Base-by-base conservation (phyloP, 2,797 vertebrate species). In the Austrolebias charrua region DNA sequence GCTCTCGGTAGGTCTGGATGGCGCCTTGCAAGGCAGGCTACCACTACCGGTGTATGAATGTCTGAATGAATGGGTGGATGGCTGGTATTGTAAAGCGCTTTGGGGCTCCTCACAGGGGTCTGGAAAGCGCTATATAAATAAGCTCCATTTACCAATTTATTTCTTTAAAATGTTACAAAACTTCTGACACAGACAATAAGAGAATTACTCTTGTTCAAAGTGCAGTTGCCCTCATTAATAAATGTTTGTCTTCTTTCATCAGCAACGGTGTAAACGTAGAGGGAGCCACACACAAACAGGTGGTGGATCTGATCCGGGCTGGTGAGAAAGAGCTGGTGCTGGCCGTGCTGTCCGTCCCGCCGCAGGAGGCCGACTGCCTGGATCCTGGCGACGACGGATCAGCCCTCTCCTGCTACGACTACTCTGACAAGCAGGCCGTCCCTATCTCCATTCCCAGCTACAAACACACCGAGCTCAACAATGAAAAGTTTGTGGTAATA, bases 381-480 rank as follows among this genome's bases (percentile, higher is more conserved):
- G 97, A 98, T 63, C 96, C 96, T 0, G 92, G 93, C 0, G 97
- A 98, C 2, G 97, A 98, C 24, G 88, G 95, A 2, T 92, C 95
- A 33, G 93, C 95, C 16, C 95, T 95, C 63, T 96, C 95, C 12
- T 97, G 97, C 90, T 98, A 98, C 1, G 97, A 99, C 91, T 98
- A 98, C 92, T 98, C 94, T 0, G 94, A 99, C 86, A 98, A 99
- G 79, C 97, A 98, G 78, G 97, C 96, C 0, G 97, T 98, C 72
- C 97, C 97, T 81, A 98, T 98, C 86, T 98, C 97, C 45, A 95
- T 98, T 72, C 96, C 97, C 73, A 96, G 96, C 54, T 97, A 98
- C 92, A 98, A 98, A 79, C 97, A 98, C 60, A 95, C 96, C 60
- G 96, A 98, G 86, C 95, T 97, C 88, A 95, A 92, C 60, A 90